Percentiles rank a stretch among this genome's conserved stretches.
These are phyloP conservation scores for Mus pahari DNA, from an alignment of 2,113 vertebrate genomes.

Conservation along the genomic window DNA sequence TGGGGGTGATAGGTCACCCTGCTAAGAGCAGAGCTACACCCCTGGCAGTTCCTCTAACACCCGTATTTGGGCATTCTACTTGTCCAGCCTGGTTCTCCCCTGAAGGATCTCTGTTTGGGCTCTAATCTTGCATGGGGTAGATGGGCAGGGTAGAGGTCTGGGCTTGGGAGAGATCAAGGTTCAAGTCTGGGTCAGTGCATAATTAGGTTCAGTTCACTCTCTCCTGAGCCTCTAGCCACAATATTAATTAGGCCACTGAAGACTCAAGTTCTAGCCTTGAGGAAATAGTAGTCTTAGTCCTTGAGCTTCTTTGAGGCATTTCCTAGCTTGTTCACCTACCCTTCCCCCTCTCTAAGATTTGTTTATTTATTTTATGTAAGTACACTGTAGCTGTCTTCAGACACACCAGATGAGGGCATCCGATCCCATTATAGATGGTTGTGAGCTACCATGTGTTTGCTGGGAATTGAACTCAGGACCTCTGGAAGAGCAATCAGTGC, in stretches of 20 bases:
- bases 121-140: neutral
- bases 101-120: neutral
- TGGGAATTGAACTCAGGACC: no score
- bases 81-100: neutral
- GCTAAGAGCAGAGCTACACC: neutral
- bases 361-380: no score
- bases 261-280: neutral
- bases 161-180: neutral
- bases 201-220: neutral
- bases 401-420: no score
- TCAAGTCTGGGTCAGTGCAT: neutral
- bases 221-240: neutral
- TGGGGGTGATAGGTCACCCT: neutral
- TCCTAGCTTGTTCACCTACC: neutral
- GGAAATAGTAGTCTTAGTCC: neutral
- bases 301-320: slow-evolving; percentile 6
- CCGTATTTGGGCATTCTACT: neutral
- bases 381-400: no score
- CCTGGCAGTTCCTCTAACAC: neutral
- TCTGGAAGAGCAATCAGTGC: no score
- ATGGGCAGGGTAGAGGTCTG: neutral
- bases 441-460: no score
- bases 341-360: neutral
- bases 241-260: neutral
- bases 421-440: no score